A percentile compares a stretch with the other conserved stretches of the same genome.
phyloP scores from a whole-genome alignment of 2,888 invertebrate species.

The Alentia gelatinosa region DNA sequence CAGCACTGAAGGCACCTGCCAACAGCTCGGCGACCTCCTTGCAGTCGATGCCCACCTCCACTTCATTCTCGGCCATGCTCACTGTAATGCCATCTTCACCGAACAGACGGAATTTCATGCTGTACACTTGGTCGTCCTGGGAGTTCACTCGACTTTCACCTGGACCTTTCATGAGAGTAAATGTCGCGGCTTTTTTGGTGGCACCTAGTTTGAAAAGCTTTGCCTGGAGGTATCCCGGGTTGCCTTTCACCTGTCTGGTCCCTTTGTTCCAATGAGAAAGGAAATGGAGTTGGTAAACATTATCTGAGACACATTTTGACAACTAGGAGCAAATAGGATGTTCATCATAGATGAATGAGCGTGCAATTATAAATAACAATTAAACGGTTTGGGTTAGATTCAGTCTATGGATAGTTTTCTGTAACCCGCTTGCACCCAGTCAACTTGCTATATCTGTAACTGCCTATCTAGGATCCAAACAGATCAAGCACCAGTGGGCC shows the following conservation, averaged over 20 bases:
- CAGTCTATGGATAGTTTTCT: no score
- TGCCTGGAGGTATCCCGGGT: not conserved
- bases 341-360: no score
- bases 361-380: no score
- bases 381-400: no score
- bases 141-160: not conserved
- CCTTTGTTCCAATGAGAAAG: not conserved
- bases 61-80: not conserved
- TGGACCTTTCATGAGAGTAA: not conserved
- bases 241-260: not conserved
- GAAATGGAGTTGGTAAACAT: no score
- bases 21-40: not conserved
- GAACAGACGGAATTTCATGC: not conserved
- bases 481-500: no score
- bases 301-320: no score
- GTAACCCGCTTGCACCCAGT: no score
- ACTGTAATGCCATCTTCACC: not conserved
- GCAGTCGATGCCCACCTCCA: not conserved
- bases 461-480: no score
- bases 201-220: not conserved
- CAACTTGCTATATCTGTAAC: no score
- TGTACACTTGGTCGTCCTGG: not conserved
- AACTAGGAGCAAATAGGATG: no score
- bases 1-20: not conserved
- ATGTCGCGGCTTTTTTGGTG: not conserved